Evolutionary conservation across 2,888 invertebrate species (phyloP).

Genomic region (Harmothoe impar): DNA sequence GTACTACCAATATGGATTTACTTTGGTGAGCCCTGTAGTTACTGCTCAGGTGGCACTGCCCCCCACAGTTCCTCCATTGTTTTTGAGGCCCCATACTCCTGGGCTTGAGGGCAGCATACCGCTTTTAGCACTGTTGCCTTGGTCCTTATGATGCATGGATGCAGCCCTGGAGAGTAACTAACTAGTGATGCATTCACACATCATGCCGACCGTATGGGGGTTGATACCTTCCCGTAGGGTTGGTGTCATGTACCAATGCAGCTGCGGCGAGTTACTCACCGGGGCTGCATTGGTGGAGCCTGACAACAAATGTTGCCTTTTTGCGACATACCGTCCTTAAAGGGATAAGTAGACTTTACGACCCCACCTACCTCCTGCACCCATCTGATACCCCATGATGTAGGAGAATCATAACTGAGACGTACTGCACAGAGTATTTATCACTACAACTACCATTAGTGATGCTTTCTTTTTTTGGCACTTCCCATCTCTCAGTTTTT

Average conservation of each 20-base stretch:
- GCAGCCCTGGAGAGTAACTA: too few relatives aligned
- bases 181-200: too few relatives aligned
- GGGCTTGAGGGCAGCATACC: too few relatives aligned
- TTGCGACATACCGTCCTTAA: too few relatives aligned
- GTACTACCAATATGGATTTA: slow-evolving; percentile 23
- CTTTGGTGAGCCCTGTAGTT: neutral
- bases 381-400: neutral
- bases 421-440: neutral
- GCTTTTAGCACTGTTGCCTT: too few relatives aligned
- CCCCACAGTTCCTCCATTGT: neutral
- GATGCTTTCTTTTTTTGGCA: neutral
- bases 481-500: neutral
- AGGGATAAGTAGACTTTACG: neutral
- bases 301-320: too few relatives aligned
- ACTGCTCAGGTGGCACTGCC: neutral
- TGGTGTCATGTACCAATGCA: too few relatives aligned
- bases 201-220: too few relatives aligned
- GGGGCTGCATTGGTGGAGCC: too few relatives aligned
- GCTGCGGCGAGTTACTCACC: too few relatives aligned
- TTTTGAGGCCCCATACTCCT: neutral
- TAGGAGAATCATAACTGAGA: slow-evolving; percentile 21
- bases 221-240: too few relatives aligned
- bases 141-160: too few relatives aligned
- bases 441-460: neutral
- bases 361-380: neutral